A percentile compares a stretch with the other conserved stretches of the same genome.
Evolutionary conservation across 2,113 vertebrate genomes (phyloP).

Genomic region (Grammomys surdaster): DNA sequence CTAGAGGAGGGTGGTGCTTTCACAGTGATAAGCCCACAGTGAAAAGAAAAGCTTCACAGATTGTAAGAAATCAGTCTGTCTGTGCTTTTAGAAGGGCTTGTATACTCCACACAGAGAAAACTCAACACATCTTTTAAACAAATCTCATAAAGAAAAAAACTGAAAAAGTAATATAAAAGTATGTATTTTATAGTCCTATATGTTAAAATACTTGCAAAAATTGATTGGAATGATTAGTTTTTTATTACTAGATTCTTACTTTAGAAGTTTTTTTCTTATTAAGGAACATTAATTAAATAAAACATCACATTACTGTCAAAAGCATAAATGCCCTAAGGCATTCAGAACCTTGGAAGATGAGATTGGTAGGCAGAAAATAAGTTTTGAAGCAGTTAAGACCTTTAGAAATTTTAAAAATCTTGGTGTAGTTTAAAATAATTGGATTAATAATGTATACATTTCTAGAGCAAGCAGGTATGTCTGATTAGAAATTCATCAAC

Average conservation of each 20-base stretch:
- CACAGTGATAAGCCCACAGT: not conserved
- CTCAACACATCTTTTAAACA: not conserved
- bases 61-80: not conserved
- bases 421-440: not conserved
- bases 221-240: not conserved
- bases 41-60: not conserved
- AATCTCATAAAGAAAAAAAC: not conserved
- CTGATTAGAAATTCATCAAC: slow-evolving; percentile 36
- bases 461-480: not conserved
- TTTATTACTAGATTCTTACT: not conserved
- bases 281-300: slow-evolving; percentile 63
- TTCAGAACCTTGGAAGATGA: not conserved
- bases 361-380: slow-evolving; percentile 50
- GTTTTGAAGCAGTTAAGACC: slow-evolving; percentile 26
- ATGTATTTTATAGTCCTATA: not conserved
- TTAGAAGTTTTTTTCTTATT: slow-evolving; percentile 1
- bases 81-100: not conserved
- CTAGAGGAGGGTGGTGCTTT: not conserved
- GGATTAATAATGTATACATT: not conserved
- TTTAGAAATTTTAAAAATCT: slow-evolving; percentile 3
- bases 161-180: not conserved
- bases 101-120: not conserved
- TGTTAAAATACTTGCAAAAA: not conserved
- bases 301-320: slow-evolving; percentile 56
- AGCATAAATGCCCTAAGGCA: slow-evolving; percentile 43